Evolutionary conservation across 2,113 vertebrate species (phyloP), one percentile per base, ranked within the genome.

Genomic region (rabbit (Oryctolagus cuniculus)): DNA sequence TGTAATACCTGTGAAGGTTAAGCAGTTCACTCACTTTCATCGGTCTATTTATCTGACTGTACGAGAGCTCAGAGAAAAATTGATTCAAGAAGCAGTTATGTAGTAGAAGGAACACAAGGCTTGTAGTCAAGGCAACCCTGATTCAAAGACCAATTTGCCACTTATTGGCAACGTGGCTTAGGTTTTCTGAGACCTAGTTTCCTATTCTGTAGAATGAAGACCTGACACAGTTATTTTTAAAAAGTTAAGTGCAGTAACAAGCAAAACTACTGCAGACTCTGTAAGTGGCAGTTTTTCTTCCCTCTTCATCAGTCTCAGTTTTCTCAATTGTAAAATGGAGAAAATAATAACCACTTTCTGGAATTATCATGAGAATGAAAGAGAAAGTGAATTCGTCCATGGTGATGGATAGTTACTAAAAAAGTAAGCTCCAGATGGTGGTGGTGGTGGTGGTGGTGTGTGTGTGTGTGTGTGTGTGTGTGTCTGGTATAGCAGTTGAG

Each of bases 61-160:
- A 95, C n/a, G 63, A 84, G 51, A 88, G 2, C 31, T 74, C 74
- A 83, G 74, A 82, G 53, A 92, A 93, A 81, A 69, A 69, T 36
- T 63, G 27, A 81, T 85, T 88, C 0, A 36, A 95, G 29, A 49
- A 91, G 8, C 27, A 27, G 55, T 81, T 91, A 49, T 10, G 0
- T 16, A 75, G 70, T 78, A 25, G 19, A 34, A 84, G 10, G 38
- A 89, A 27, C 25, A n/a, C 58, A 75, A 22, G 19, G 9, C 19
- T 93, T 19, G 12, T 70, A 66, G 90, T 85, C 87, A 91, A 92
- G 91, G 78, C 55, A 85, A 87, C 36, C 22, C 74, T 91, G 81
- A 89, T 64, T 93, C 55, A 90, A 72, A 93, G 24, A 36, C 27
- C 53, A 49, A 5, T 73, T 91, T 91, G 13, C 61, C 63, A 58